These are phyloP conservation scores for Epistrophe grossulariae DNA, from an alignment of 2,888 invertebrate species.

Conservation along the genomic window DNA sequence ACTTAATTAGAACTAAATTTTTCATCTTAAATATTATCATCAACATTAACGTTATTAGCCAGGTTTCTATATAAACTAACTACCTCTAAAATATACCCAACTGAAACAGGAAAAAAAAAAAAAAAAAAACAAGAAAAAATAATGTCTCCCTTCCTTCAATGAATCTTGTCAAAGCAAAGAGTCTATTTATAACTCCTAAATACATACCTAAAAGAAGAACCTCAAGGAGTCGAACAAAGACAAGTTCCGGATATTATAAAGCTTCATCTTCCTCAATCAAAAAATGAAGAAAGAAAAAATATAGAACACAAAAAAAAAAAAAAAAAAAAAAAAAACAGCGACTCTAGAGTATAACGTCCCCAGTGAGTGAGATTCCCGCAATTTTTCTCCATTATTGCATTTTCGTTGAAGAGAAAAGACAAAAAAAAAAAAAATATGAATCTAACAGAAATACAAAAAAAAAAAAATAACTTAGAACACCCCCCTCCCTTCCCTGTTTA, in stretches of 20 bases:
- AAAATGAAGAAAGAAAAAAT: not conserved
- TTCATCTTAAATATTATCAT: not conserved
- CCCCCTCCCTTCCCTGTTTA: not conserved
- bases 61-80: not conserved
- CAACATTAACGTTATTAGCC: not conserved
- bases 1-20: not conserved
- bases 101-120: not conserved
- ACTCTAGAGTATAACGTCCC: constrained; percentile 49
- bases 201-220: not conserved
- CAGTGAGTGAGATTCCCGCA: constrained; percentile 64
- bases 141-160: not conserved
- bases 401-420: constrained; percentile 31
- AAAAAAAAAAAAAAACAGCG: not conserved
- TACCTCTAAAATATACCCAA: constrained; percentile 1
- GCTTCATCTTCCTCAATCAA: constrained; percentile 66
- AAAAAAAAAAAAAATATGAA: constrained; percentile 11
- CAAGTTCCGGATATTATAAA: constrained; percentile 60
- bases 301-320: not conserved
- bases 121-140: not conserved
- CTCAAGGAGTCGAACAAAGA: constrained; percentile 32
- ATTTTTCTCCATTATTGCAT: constrained; percentile 68
- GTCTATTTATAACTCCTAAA: constrained; percentile 10
- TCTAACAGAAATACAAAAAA: not conserved
- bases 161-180: constrained; percentile 25
- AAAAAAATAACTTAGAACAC: not conserved